phyloP scores from a whole-genome alignment of 2,888 invertebrate species.

The Eurytoma californica region DNA sequence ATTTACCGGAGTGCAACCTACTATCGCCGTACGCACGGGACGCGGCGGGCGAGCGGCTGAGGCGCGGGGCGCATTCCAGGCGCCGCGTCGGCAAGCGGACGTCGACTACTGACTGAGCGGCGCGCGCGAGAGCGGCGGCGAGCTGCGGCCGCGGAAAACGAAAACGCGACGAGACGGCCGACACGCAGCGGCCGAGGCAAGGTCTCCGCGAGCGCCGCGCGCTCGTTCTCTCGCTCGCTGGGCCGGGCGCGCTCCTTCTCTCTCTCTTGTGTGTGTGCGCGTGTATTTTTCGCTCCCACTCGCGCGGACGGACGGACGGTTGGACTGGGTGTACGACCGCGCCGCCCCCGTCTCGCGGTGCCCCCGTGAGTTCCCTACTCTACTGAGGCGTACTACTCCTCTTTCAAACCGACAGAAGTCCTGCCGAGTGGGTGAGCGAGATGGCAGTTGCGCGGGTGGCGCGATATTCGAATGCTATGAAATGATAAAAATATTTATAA shows the following conservation, averaged over 20 bases:
- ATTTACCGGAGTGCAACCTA: no score
- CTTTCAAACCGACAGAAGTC: no score
- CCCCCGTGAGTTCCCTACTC: no score
- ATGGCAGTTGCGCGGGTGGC: no score
- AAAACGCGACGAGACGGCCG: conserved; percentile 35
- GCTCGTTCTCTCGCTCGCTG: not conserved
- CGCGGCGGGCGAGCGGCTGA: not conserved
- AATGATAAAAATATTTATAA: no score
- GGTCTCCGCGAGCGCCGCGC: not conserved
- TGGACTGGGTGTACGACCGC: no score
- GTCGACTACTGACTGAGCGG: conserved; percentile 47
- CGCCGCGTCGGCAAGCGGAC: conserved; percentile 60
- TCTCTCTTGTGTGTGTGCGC: not conserved
- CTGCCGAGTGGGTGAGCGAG: no score
- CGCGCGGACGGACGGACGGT: not conserved
- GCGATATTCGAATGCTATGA: no score
- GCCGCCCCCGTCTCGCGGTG: no score
- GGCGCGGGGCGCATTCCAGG: conserved; percentile 64
- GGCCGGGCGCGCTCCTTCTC: not conserved
- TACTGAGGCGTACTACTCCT: no score
- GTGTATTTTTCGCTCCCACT: not conserved
- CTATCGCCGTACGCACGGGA: not conserved
- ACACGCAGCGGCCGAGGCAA: not conserved
- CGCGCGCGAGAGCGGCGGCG: conserved; percentile 5
- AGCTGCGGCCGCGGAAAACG: conserved; percentile 39